Evolutionary conservation across 2,888 invertebrate species (phyloP), one percentile per base, ranked within the genome.

Genomic region (Carpatolechia fugitivella): DNA sequence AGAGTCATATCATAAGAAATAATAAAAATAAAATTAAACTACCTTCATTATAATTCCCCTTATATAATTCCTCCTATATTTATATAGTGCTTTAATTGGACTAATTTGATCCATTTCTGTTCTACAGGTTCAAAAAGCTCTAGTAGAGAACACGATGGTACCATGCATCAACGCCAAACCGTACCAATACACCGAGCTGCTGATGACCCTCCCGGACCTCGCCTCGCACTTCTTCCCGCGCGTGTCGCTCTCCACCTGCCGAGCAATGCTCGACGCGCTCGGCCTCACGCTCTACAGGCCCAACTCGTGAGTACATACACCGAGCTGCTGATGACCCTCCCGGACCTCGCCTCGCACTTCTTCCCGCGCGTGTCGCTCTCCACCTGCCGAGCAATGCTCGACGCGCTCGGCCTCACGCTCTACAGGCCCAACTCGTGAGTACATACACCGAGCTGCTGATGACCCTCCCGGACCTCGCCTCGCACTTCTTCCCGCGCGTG

Each of bases 91-190:
- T n/a, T n/a, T n/a, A n/a, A n/a, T n/a, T n/a, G n/a, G n/a, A n/a
- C n/a, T n/a, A n/a, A n/a, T n/a, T n/a, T n/a, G n/a, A n/a, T n/a
- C n/a, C n/a, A n/a, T n/a, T n/a, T n/a, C n/a, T n/a, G n/a, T n/a
- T n/a, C n/a, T n/a, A n/a, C 84, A 93, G 91, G 91, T 96, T 47
- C 95, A 96, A 73, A 95, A 95, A 75, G 95, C 95, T 40, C 91
- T 94, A 60, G 94, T 97, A 54, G 95, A 95, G 74, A 94, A 94
- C 72, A 94, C 94, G 70, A 92, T 95, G 92, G 94, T 97, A 66
- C 95, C 95, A 53, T 96, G 96, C 84, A 96, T 97, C 75, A 97
- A 97, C 84, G 94, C 95, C 85, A 96, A 96, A 89, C 95, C 96
- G 13, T 96, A 94, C 88, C 93, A 94, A 64, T 95, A 95, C 80